Evolutionary conservation across 2,797 vertebrate species (phyloP).

Genomic region (Mionectes olivaceus): DNA sequence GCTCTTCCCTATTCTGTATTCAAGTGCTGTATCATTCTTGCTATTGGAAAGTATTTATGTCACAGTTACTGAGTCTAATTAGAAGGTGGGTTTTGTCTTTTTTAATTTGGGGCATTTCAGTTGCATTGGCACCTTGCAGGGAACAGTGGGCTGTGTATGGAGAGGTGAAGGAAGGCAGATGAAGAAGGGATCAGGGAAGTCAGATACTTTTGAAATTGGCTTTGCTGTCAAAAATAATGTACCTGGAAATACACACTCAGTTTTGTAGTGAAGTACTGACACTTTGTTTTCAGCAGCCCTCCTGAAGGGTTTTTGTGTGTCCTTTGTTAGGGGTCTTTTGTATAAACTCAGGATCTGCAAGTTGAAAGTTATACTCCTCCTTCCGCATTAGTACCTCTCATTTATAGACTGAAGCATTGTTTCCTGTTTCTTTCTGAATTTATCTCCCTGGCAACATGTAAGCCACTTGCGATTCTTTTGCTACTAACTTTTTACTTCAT

Average conservation of each 20-base stretch:
- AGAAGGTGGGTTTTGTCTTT: neutral
- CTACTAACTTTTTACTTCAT: constrained; percentile 8
- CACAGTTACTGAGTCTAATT: neutral
- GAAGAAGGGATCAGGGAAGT: neutral
- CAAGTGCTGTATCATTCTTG: neutral
- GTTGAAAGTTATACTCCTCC: constrained; percentile 14
- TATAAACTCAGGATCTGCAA: neutral
- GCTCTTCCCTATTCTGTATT: neutral
- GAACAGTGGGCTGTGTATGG: neutral
- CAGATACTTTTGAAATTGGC: neutral
- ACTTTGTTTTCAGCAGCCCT: neutral
- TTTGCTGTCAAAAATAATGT: neutral
- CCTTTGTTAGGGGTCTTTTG: constrained; percentile 30
- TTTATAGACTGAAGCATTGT: constrained; percentile 36
- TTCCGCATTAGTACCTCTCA: constrained; percentile 34
- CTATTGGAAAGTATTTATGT: neutral
- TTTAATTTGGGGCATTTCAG: neutral
- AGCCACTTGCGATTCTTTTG: neutral
- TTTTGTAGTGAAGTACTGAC: neutral
- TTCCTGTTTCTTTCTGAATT: constrained; percentile 47
- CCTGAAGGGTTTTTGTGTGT: neutral
- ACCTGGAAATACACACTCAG: neutral
- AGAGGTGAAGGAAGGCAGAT: neutral
- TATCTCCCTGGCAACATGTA: constrained; percentile 42
- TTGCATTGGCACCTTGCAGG: accelerated